These are phyloP conservation scores for Campopleginae sp. DNA, from an alignment of 2,888 invertebrate genomes.

Conservation along the genomic window DNA sequence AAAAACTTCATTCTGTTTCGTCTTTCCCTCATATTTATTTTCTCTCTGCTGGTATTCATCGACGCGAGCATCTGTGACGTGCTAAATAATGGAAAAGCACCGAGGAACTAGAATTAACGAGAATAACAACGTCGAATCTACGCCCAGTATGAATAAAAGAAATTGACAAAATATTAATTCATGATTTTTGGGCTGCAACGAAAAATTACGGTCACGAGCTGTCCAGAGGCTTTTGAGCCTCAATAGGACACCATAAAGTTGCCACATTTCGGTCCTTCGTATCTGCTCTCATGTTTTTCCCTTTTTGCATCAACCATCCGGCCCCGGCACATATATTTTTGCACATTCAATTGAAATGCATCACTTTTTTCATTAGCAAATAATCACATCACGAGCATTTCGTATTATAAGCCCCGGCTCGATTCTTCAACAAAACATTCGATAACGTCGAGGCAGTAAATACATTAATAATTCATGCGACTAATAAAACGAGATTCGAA, in stretches of 20 bases:
- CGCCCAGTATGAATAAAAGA: background rate
- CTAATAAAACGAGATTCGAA: background rate
- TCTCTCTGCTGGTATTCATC: constrained; percentile 4
- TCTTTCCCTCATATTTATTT: constrained; percentile 15
- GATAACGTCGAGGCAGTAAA: background rate
- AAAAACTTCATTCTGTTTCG: background rate
- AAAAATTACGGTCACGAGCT: constrained; percentile 10
- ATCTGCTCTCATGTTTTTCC: too few relatives aligned
- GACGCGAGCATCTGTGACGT: background rate
- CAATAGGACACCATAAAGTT: too few relatives aligned
- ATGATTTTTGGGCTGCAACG: background rate
- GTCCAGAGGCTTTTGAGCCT: constrained; percentile 35
- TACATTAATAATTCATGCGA: background rate
- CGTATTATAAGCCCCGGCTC: background rate
- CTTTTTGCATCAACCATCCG: too few relatives aligned
- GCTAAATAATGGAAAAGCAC: constrained; percentile 31
- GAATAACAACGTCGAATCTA: background rate
- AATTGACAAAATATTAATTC: background rate
- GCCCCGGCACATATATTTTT: too few relatives aligned
- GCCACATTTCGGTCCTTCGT: too few relatives aligned
- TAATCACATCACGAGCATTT: background rate
- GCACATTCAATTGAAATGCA: background rate
- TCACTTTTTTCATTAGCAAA: background rate
- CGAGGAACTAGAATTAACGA: constrained; percentile 2
- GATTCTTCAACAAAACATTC: background rate